Evolutionary conservation across 2,888 invertebrate genomes (phyloP).

Genomic region (Lycocerus yunnanus): DNA sequence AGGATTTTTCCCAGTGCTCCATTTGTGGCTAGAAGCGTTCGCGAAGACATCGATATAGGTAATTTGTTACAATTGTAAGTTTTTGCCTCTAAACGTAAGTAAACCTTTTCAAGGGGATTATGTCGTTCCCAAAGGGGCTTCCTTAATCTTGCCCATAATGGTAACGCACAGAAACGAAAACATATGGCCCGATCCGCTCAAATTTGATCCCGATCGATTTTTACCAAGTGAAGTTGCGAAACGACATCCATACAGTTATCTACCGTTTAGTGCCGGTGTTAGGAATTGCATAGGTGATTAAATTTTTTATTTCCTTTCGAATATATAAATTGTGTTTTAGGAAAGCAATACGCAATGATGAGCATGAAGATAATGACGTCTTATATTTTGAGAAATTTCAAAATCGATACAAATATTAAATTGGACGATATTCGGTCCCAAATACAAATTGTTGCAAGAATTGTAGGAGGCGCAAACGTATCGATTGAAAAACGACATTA

Average conservation of each 20-base stretch:
- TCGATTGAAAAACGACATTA: constrained; percentile 26
- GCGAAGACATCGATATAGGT: constrained; percentile 36
- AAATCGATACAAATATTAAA: constrained; percentile 32
- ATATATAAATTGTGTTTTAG: constrained; percentile 37
- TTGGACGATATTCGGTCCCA: constrained; percentile 42
- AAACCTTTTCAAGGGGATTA: neutral
- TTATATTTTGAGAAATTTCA: constrained; percentile 47
- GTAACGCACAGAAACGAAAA: constrained; percentile 58
- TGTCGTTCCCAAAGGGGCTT: constrained; percentile 20
- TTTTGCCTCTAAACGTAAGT: too few species aligned
- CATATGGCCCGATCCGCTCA: constrained; percentile 62
- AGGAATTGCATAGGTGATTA: constrained; percentile 59
- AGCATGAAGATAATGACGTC: constrained; percentile 50
- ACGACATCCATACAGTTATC: too few species aligned
- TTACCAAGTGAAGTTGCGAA: too few species aligned
- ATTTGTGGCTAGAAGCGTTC: constrained; percentile 40
- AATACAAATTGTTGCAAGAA: constrained; percentile 39
- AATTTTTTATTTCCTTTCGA: neutral
- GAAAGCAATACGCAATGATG: constrained; percentile 53
- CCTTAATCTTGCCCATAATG: constrained; percentile 55
- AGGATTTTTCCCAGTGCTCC: constrained; percentile 47
- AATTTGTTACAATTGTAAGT: too few species aligned
- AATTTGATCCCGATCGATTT: constrained; percentile 64
- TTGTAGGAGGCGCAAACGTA: constrained; percentile 42
- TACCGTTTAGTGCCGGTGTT: too few species aligned